Evolutionary conservation across 1,140 invertebrate genomes (phyloP), one percentile per base, ranked within the genome.

Genomic region (Pemphigus obesinymphae): DNA sequence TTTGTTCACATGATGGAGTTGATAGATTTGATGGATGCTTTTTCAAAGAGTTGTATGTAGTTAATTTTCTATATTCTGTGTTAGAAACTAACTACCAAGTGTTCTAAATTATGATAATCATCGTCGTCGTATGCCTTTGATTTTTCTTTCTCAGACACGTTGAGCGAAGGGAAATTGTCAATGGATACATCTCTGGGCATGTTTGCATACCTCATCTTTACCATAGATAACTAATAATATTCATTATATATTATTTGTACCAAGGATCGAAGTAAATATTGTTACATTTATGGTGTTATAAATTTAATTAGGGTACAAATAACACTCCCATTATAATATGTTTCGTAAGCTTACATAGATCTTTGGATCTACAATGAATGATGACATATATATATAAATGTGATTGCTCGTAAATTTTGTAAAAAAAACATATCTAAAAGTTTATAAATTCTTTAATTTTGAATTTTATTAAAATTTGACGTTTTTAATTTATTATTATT

Each of bases 151-250:
- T 89, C 87, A 82, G 87, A 86, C 73, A 89, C 86, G 82, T 86
- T 86, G 26, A 89, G 85, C 48, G 88, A 86, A 82, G 88, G 85
- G 83, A 91, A 86, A 86, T 88, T 90, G 85, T 80, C 70, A 83
- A 87, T 88, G 50, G 90, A 89, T 84, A 91, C 86, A 86, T 91
- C 90, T 72, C 89, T 88, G 66, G 90, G 90, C 85, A 91, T 91
- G 87, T 91, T 90, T 83, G 90, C 90, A 85, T 91, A 91, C 84
- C 90, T 90, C 88, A 91, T 89, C 87, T 85, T 85, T 82, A 86
- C 86, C 86, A 87, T 87, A 55, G 63, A 29, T 53, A 82, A 72
- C 66, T 72, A 15, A 26, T n/a, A n/a, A n/a, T 58, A 80, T 80
- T 43, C 75, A 80, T 80, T 80, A 29, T 78, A n/a, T 11, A 50